These are phyloP conservation scores for Ephestia elutella DNA, from an alignment of 1,140 invertebrate genomes.

Conservation along the genomic window DNA sequence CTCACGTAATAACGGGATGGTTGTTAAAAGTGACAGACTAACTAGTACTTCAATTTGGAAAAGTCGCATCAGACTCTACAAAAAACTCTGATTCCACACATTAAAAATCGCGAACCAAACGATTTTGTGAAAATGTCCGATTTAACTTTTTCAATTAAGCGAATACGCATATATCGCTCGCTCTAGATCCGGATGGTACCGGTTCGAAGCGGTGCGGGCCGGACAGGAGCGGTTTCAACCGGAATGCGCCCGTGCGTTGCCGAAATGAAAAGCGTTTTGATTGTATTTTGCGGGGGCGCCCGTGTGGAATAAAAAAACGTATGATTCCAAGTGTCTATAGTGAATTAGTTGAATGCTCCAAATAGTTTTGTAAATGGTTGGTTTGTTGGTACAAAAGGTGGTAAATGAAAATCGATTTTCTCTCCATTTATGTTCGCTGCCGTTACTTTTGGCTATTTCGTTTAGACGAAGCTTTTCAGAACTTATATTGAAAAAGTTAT, in stretches of 20 bases:
- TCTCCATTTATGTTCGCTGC: no score
- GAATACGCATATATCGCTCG: conserved; percentile 17
- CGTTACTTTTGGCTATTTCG: no score
- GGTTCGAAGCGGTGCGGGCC: conserved; percentile 28
- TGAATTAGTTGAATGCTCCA: conserved; percentile 2
- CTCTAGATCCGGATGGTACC: conserved; percentile 13
- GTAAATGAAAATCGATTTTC: background rate
- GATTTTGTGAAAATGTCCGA: conserved; percentile 51
- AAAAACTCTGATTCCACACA: background rate
- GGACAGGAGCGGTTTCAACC: conserved; percentile 18
- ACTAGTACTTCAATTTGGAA: no score
- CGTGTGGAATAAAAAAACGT: conserved; percentile 30
- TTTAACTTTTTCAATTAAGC: conserved; percentile 70
- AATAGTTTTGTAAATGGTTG: background rate
- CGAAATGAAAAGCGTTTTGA: conserved; percentile 45
- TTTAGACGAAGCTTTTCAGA: no score
- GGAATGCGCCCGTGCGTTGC: conserved; percentile 17
- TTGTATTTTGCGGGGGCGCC: conserved; percentile 34
- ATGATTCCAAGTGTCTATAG: conserved; percentile 3
- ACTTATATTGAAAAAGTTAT: no score
- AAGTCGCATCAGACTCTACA: background rate
- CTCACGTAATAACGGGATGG: no score
- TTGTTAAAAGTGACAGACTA: no score
- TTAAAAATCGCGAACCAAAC: conserved; percentile 19
- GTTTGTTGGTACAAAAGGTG: background rate